phyloP scores from a whole-genome alignment of 2,797 vertebrate species.

The Danio tinwini region DNA sequence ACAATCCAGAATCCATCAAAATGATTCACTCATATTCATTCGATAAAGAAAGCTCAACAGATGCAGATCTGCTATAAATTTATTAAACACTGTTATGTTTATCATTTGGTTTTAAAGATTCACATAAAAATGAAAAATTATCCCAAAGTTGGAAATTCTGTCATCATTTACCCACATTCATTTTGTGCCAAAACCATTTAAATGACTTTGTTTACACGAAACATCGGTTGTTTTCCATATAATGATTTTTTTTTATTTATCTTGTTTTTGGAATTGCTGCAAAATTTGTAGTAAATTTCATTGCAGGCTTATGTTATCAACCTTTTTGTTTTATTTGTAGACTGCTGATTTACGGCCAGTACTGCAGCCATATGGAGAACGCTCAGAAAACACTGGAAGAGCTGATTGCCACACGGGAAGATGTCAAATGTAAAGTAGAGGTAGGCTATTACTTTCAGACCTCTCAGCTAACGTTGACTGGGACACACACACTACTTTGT shows the following conservation, averaged over 20 bases:
- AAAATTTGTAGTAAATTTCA: not conserved
- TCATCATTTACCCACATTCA: not conserved
- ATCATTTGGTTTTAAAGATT: slow-evolving; percentile 9
- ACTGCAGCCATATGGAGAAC: slow-evolving; percentile 97
- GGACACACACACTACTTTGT: not conserved
- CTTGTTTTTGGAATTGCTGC: too few species aligned
- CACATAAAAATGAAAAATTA: not conserved
- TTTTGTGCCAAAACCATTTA: not conserved
- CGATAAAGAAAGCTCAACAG: not conserved
- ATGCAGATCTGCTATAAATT: not conserved
- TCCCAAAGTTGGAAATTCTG: not conserved
- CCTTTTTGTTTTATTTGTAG: slow-evolving; percentile 67
- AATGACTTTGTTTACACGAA: not conserved
- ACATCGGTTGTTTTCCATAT: not conserved
- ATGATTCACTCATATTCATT: slow-evolving; percentile 56
- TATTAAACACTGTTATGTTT: not conserved
- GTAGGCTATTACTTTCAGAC: slow-evolving; percentile 69
- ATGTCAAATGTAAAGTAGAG: slow-evolving; percentile 93
- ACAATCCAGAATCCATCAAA: slow-evolving; percentile 51
- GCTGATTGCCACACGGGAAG: slow-evolving; percentile 88
- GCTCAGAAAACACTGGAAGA: slow-evolving; percentile 94
- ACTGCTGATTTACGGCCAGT: slow-evolving; percentile 96
- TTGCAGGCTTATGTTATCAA: not conserved
- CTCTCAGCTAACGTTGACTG: not conserved
- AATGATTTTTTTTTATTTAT: not conserved